Evolutionary conservation across 2,888 invertebrate genomes (phyloP), one percentile per base, ranked within the genome.

Genomic region (Orthosia cruda): DNA sequence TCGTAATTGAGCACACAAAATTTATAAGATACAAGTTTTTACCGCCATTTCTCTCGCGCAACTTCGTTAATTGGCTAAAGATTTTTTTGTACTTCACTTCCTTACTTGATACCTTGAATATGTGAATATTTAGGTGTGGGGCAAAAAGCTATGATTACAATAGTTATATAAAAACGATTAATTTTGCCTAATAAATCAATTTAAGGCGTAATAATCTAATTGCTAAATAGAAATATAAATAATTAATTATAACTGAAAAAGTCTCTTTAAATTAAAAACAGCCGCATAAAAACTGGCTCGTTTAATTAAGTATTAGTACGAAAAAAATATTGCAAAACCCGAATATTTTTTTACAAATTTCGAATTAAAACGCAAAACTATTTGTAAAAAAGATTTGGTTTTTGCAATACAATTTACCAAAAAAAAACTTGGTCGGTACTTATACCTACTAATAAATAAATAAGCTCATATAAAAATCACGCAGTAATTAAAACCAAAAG

Each of bases 11-110:
- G 80, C 74, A 79, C 23, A 64, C 69, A 76, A 61, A 66, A 32
- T 69, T 50, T 74, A 71, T 52, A 45, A 23, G 45, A 73, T 82
- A 87, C 74, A 79, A 78, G 76, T 85, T 87, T 85, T 87, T 85
- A 47, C 63, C 59, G 32, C 72, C 70, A 71, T 71, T 81, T 77
- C 77, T 52, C 79, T 85, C 74, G 54, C 66, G 26, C 62, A 55
- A 47, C 58, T 45, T 32, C 71, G 57, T 75, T 85, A 87, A 85
- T 85, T 85, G 85, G 79, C 67, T 59, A 45, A 79, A 77, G 57
- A 71, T 70, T 79, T 87, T 87, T 85, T 81, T 49, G 66, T 54
- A 67, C 55, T 62, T 59, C 61, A 77, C 18, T 74, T 84, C 73
- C 68, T 74, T 67, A 57, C 68, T 64, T 45, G 45, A 66, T 58